Evolutionary conservation across 2,797 vertebrate genomes (phyloP).

Genomic region (Discoglossus pictus): DNA sequence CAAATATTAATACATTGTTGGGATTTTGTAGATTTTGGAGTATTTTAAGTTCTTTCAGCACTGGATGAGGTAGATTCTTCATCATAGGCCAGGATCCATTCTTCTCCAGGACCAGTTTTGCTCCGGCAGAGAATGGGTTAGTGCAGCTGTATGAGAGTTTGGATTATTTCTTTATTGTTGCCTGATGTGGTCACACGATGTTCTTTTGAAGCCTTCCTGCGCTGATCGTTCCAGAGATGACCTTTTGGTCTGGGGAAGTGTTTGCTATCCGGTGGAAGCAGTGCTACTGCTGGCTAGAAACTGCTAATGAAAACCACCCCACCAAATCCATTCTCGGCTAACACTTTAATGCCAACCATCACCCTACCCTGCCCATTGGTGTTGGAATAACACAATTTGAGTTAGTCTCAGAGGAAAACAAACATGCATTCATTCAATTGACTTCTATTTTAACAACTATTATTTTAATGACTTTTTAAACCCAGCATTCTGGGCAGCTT

Average conservation of each 20-base stretch:
- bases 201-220: slow-evolving; percentile 35
- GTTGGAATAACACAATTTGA: slow-evolving; percentile 12
- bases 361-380: slow-evolving; percentile 1
- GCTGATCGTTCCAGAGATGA: slow-evolving; percentile 33
- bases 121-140: no score
- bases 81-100: no score
- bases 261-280: slow-evolving; percentile 23
- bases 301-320: slow-evolving; percentile 44
- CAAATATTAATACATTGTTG: no score
- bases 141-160: slow-evolving; percentile 16
- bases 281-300: slow-evolving; percentile 5
- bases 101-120: no score
- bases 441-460: no score
- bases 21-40: no score
- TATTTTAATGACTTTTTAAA: no score
- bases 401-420: neutral
- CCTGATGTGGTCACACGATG: slow-evolving; percentile 22
- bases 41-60: no score
- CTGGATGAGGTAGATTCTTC: no score
- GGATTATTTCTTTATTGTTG: slow-evolving; percentile 31
- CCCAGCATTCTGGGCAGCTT: no score
- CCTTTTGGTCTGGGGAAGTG: slow-evolving; percentile 30
- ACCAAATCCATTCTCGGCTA: slow-evolving; percentile 7
- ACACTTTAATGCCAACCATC: neutral
- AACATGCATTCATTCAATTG: no score